phyloP scores from a whole-genome alignment of 2,797 vertebrate species.

The Poecilia velifera region DNA sequence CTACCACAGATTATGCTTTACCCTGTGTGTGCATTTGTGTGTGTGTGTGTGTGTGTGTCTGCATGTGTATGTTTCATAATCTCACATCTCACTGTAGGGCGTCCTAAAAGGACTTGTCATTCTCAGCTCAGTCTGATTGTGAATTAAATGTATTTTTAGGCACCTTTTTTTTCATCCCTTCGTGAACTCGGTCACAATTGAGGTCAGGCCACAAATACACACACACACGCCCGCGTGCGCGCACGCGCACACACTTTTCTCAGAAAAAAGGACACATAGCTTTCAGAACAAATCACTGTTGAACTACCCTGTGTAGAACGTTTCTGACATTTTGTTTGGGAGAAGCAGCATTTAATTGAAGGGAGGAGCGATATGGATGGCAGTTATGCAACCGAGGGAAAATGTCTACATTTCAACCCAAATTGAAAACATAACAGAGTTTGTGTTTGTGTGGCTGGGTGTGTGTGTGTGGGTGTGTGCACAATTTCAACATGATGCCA shows the following conservation, averaged over 20 bases:
- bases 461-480: slow-evolving; percentile 49
- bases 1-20: slow-evolving; percentile 35
- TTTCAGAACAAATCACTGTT: slow-evolving; percentile 83
- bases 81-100: slow-evolving; percentile 60
- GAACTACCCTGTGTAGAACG: slow-evolving; percentile 74
- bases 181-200: slow-evolving; percentile 76
- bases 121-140: slow-evolving; percentile 68
- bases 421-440: slow-evolving; percentile 81
- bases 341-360: slow-evolving; percentile 82
- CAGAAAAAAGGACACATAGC: slow-evolving; percentile 72
- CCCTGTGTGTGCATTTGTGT: slow-evolving; percentile 17
- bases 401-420: slow-evolving; percentile 79
- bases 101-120: slow-evolving; percentile 72
- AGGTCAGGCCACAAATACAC: slow-evolving; percentile 76
- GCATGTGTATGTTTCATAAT: slow-evolving; percentile 61
- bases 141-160: slow-evolving; percentile 77
- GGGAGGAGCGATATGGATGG: slow-evolving; percentile 74
- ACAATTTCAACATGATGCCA: slow-evolving; percentile 42
- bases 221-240: not conserved
- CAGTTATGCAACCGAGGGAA: slow-evolving; percentile 79
- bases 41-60: slow-evolving; percentile 20
- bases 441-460: slow-evolving; percentile 53
- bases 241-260: slow-evolving; percentile 41
- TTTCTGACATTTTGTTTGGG: slow-evolving; percentile 83
- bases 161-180: slow-evolving; percentile 73